Conservation (phyloP, 64 coral and sea anemone genomes). For the Astreopora myriophthalma region DNA sequence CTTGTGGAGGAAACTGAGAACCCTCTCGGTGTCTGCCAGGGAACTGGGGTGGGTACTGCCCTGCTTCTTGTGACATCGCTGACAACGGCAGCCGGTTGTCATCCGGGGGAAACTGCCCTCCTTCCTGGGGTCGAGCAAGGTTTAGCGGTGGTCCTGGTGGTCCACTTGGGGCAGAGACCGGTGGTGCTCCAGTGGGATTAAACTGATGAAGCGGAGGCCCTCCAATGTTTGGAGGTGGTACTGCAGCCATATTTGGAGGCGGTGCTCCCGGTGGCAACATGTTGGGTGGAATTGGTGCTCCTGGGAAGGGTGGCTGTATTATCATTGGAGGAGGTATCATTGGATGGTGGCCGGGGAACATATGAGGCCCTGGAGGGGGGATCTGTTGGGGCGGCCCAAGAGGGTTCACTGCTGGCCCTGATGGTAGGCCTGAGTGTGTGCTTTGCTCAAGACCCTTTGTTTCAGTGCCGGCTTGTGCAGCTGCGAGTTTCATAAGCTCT, state of each 20-base stretch:
- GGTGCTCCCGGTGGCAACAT: slow-evolving; percentile 68
- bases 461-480: slow-evolving; percentile 65
- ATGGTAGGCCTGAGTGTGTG: background rate
- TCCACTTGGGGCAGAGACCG: background rate
- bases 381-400: slow-evolving; percentile 43
- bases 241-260: slow-evolving; percentile 46
- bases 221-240: slow-evolving; percentile 52
- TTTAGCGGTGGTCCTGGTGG: background rate
- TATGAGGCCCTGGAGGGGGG: slow-evolving; percentile 78
- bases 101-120: slow-evolving; percentile 34
- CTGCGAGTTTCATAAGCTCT: slow-evolving; percentile 77
- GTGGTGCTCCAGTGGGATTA: background rate
- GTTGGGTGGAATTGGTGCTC: slow-evolving; percentile 65
- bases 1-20: slow-evolving; percentile 9
- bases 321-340: slow-evolving; percentile 86
- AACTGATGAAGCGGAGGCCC: slow-evolving; percentile 29
- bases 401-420: background rate
- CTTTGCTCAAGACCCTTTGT: background rate
- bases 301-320: slow-evolving; percentile 84
- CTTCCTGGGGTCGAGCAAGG: background rate
- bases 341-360: slow-evolving; percentile 67
- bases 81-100: background rate
- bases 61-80: slow-evolving; percentile 16
- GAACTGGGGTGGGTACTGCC: slow-evolving; percentile 57
- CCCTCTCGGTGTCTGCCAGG: slow-evolving; percentile 17